phyloP scores from a whole-genome alignment of 2,113 vertebrate genomes.

The Pangasianodon gigas region DNA sequence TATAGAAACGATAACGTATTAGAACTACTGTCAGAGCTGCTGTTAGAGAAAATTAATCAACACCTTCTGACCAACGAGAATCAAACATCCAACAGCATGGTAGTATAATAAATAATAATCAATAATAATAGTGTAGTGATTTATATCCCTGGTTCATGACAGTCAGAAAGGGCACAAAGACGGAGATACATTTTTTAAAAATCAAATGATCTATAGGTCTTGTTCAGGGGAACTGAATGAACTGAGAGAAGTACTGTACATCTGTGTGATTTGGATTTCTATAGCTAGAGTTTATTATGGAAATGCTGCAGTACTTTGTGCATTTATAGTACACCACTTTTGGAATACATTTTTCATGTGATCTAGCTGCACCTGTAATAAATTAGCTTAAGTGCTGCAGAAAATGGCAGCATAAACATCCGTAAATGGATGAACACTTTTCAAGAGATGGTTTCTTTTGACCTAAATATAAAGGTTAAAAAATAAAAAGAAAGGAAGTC shows the following conservation, averaged over 20 bases:
- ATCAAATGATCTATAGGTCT: not conserved
- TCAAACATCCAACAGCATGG: too few species aligned
- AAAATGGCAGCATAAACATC: not conserved
- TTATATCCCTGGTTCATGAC: not conserved
- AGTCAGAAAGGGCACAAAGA: not conserved
- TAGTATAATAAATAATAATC: not conserved
- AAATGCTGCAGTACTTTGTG: slow-evolving; percentile 6
- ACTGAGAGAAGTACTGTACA: not conserved
- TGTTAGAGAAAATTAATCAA: not conserved
- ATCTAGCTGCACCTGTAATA: not conserved
- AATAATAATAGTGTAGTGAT: not conserved
- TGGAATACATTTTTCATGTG: not conserved
- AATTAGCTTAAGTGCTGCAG: slow-evolving; percentile 12
- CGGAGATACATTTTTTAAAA: not conserved
- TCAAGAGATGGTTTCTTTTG: not conserved
- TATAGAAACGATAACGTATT: too few species aligned
- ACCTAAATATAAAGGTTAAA: not conserved
- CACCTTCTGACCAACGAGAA: too few species aligned
- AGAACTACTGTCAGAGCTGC: not conserved
- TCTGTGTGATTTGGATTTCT: not conserved
- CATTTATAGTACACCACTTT: not conserved
- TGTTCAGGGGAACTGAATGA: not conserved
- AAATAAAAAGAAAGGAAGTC: not conserved
- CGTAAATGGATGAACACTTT: not conserved
- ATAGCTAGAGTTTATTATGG: not conserved